phyloP scores from a whole-genome alignment of 1,140 invertebrate genomes.

The Andrena cerasifolii region DNA sequence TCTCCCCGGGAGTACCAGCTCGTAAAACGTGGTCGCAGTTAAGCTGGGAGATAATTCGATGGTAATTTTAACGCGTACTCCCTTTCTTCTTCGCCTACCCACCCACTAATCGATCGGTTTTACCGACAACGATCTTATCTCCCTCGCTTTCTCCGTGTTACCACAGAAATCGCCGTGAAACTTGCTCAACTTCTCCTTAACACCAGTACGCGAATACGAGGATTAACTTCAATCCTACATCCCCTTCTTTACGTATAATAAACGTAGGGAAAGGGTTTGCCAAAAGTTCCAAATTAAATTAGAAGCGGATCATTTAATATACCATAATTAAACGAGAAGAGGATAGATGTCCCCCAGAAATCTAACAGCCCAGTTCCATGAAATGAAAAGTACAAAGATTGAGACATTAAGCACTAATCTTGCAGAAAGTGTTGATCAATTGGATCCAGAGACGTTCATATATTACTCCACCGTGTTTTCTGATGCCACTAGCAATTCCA shows the following conservation, averaged over 20 bases:
- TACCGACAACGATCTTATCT: not conserved
- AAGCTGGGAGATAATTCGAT: constrained; percentile 61
- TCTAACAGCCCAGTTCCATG: too few species aligned
- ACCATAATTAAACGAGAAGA: too few species aligned
- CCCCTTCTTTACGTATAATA: too few species aligned
- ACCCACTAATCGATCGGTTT: constrained; percentile 59
- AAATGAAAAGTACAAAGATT: too few species aligned
- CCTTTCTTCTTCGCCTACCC: constrained; percentile 32
- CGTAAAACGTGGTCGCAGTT: constrained; percentile 52
- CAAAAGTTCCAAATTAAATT: too few species aligned
- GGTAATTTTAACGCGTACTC: constrained; percentile 52
- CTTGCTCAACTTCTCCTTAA: not conserved
- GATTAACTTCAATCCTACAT: not conserved
- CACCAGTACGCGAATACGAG: not conserved
- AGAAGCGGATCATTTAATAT: too few species aligned
- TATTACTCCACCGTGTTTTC: not conserved
- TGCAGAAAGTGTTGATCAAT: too few species aligned
- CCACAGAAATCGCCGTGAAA: constrained; percentile 2
- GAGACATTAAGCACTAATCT: too few species aligned
- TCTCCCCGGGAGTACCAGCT: constrained; percentile 35
- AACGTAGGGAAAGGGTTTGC: too few species aligned
- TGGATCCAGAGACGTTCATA: too few species aligned
- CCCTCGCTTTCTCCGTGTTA: constrained; percentile 1
- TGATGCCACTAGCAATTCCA: not conserved
- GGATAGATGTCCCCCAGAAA: too few species aligned